These are phyloP conservation scores for Clarias macrocephalus DNA, from an alignment of 2,113 vertebrate genomes.

Conservation along the genomic window DNA sequence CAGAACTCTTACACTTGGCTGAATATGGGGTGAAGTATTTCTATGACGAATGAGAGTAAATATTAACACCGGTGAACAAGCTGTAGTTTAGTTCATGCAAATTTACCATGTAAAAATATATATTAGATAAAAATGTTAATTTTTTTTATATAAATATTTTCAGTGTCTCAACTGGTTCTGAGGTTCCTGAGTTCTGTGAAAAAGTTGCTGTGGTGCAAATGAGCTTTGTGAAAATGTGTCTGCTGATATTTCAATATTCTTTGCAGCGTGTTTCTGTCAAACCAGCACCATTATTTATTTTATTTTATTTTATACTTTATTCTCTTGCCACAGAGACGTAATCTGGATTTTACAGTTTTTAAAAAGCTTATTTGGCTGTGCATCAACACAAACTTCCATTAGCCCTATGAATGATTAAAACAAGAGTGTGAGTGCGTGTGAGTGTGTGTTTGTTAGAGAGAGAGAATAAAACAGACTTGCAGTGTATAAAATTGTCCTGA, in stretches of 20 bases:
- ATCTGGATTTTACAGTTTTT: conserved; percentile 28
- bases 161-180: background rate
- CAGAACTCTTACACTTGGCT: background rate
- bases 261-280: background rate
- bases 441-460: background rate
- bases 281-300: background rate
- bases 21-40: background rate
- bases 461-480: background rate
- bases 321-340: conserved; percentile 32
- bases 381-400: conserved; percentile 48
- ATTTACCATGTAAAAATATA: too few relatives aligned
- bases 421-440: background rate
- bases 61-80: background rate
- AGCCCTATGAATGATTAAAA: background rate
- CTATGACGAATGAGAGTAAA: background rate
- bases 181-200: background rate
- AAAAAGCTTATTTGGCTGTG: conserved; percentile 37
- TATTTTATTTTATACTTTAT: conserved; percentile 11
- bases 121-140: too few relatives aligned
- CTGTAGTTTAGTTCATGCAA: too few relatives aligned
- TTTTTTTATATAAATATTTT: too few relatives aligned
- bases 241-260: background rate
- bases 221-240: background rate
- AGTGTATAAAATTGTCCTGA: background rate
- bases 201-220: background rate